Evolutionary conservation across 2,797 vertebrate genomes (phyloP).

Genomic region (Peromyscus melanophrys): DNA sequence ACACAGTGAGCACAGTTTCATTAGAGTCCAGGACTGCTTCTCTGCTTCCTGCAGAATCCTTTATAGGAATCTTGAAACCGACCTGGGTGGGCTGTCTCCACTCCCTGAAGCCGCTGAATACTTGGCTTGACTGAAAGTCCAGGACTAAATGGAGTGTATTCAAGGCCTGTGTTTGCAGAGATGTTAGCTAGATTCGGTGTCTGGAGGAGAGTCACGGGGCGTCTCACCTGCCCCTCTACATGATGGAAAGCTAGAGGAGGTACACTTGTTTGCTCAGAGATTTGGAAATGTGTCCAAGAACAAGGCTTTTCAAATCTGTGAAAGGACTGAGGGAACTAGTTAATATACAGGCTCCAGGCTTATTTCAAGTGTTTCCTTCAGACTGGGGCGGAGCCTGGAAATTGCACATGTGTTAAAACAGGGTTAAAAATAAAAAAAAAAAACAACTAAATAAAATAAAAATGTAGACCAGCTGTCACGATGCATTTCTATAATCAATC

Average conservation of each 20-base stretch:
- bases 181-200: not conserved
- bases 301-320: not conserved
- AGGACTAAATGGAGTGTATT: not conserved
- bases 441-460: not conserved
- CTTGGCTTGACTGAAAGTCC: not conserved
- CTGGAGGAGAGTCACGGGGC: not conserved
- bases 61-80: slow-evolving; percentile 36
- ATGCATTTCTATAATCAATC: not conserved
- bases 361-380: not conserved
- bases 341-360: not conserved
- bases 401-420: not conserved
- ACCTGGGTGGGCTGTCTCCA: not conserved
- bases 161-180: not conserved
- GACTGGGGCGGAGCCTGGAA: not conserved
- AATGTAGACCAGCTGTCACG: not conserved
- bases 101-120: not conserved
- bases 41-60: not conserved
- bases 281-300: not conserved
- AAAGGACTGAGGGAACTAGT: not conserved
- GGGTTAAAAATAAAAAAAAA: not conserved
- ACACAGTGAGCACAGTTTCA: not conserved
- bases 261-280: not conserved
- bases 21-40: slow-evolving; percentile 40
- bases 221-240: not conserved
- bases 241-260: not conserved